These are phyloP conservation scores for Ceratina australensis DNA, from an alignment of 1,140 invertebrate genomes.

Conservation along the genomic window DNA sequence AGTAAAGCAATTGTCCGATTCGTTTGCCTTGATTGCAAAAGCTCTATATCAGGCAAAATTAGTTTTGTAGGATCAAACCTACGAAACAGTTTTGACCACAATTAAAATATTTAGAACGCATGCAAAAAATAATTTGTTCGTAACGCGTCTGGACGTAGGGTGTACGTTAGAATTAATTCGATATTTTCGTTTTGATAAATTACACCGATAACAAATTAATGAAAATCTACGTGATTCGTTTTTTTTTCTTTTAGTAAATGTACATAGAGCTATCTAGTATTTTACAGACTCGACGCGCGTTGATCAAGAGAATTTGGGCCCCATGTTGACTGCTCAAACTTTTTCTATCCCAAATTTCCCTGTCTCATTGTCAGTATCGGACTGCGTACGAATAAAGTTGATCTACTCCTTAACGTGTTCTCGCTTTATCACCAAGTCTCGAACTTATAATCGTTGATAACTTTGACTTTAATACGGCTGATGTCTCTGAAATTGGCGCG, in stretches of 20 bases:
- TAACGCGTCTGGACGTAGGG: not conserved
- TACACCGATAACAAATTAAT: constrained; percentile 26
- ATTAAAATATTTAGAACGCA: constrained; percentile 23
- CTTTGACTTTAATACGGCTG: constrained; percentile 77
- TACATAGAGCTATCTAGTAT: constrained; percentile 49
- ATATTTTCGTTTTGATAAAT: constrained; percentile 26
- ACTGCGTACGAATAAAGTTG: constrained; percentile 60
- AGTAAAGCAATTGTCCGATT: constrained; percentile 43
- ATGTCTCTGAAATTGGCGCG: constrained; percentile 79
- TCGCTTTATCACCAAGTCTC: constrained; percentile 68
- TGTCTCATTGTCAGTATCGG: constrained; percentile 45
- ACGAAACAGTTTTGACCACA: constrained; percentile 5
- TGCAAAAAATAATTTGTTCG: not conserved
- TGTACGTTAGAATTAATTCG: constrained; percentile 30
- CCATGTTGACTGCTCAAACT: constrained; percentile 12
- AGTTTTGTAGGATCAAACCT: constrained; percentile 15
- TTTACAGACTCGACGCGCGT: constrained; percentile 43
- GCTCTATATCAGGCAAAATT: constrained; percentile 10
- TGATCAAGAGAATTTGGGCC: constrained; percentile 38
- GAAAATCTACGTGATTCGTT: constrained; percentile 18
- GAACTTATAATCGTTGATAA: constrained; percentile 39
- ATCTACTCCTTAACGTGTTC: constrained; percentile 69
- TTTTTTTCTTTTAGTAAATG: constrained; percentile 41
- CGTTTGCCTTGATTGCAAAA: not conserved
- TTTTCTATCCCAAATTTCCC: constrained; percentile 36